Percentiles rank a stretch among this genome's conserved stretches.
These are phyloP conservation scores for Neofelis nebulosa DNA, from an alignment of 2,113 vertebrate species.

Conservation along the genomic window DNA sequence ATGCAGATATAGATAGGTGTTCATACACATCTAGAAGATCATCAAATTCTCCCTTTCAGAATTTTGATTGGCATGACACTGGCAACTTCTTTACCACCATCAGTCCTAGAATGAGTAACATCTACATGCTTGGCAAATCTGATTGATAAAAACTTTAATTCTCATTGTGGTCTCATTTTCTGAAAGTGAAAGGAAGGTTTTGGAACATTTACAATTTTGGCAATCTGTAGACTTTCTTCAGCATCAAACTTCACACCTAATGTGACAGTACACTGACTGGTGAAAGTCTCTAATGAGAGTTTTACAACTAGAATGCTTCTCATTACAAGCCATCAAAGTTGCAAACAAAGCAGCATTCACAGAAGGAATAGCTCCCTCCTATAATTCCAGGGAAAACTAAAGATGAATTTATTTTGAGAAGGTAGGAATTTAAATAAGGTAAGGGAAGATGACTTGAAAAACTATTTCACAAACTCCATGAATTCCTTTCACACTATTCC, in stretches of 20 bases:
- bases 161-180: conserved; percentile 14
- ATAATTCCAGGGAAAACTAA: conserved; percentile 42
- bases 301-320: conserved; percentile 2
- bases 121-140: conserved; percentile 24
- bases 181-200: conserved; percentile 69
- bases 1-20: background rate
- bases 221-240: conserved; percentile 46
- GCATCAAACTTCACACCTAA: background rate
- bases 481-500: conserved; percentile 22
- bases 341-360: conserved; percentile 29
- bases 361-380: background rate
- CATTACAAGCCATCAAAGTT: conserved; percentile 26
- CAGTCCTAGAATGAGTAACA: conserved; percentile 18
- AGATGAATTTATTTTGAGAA: conserved; percentile 12
- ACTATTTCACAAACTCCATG: conserved; percentile 8
- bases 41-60: background rate
- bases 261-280: background rate
- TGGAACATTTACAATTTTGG: conserved; percentile 71
- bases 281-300: conserved; percentile 4
- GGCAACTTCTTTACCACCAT: conserved; percentile 15
- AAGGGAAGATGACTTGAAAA: conserved; percentile 14
- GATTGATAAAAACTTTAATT: conserved; percentile 27
- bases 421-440: background rate
- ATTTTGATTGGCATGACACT: background rate
- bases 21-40: background rate